A percentile compares a stretch with the other conserved stretches of the same genome.
Evolutionary conservation across 1,140 invertebrate genomes (phyloP).

Genomic region (Phymastichus coffea): DNA sequence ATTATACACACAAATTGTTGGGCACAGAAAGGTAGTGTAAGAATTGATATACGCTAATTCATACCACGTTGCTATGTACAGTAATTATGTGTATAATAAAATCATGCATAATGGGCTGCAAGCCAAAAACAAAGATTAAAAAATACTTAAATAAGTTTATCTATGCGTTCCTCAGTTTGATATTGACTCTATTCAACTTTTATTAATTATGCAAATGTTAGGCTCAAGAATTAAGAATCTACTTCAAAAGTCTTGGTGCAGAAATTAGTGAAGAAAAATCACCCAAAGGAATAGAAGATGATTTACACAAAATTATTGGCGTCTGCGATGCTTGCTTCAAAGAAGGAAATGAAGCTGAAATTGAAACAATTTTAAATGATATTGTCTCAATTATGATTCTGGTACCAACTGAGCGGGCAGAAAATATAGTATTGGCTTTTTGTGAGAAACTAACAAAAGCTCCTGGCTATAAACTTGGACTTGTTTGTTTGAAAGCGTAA

Average conservation of each 20-base stretch:
- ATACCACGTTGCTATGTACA: too few relatives aligned
- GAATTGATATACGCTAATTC: too few relatives aligned
- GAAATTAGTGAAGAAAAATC: slow-evolving; percentile 90
- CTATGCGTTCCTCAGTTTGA: too few relatives aligned
- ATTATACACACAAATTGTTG: too few relatives aligned
- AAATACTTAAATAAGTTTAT: too few relatives aligned
- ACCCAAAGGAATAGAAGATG: slow-evolving; percentile 86
- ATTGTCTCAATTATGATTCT: slow-evolving; percentile 93
- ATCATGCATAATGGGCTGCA: too few relatives aligned
- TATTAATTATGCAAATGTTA: too few relatives aligned
- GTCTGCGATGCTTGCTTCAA: slow-evolving; percentile 91
- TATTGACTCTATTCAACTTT: too few relatives aligned
- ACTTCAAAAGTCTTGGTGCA: slow-evolving; percentile 87
- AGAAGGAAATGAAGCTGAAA: slow-evolving; percentile 76
- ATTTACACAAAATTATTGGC: slow-evolving; percentile 91
- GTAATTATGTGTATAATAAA: too few relatives aligned
- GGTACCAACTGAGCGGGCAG: slow-evolving; percentile 82
- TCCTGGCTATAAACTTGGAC: slow-evolving; percentile 77
- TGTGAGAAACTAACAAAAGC: slow-evolving; percentile 93
- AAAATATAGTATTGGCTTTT: slow-evolving; percentile 87
- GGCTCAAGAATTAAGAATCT: slow-evolving; percentile 85
- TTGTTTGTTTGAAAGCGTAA: slow-evolving; percentile 85
- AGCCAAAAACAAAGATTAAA: too few relatives aligned
- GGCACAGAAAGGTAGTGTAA: too few relatives aligned
- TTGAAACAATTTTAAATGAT: slow-evolving; percentile 82